Evolutionary conservation across 2,888 invertebrate genomes (phyloP).

Genomic region (Phengaris alcon): DNA sequence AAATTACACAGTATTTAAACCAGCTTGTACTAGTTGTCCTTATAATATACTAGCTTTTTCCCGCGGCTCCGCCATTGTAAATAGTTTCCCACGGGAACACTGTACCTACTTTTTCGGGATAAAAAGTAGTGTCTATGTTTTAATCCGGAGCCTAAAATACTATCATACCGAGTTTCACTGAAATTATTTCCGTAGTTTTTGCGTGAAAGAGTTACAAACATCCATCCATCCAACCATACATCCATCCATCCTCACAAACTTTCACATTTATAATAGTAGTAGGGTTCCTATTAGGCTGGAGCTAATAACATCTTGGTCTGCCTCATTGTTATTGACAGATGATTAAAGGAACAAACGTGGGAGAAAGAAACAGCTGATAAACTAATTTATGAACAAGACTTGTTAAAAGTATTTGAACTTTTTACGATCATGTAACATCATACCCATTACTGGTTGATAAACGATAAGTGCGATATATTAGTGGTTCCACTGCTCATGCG

Average conservation of each 20-base stretch:
- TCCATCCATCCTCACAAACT: too few relatives aligned
- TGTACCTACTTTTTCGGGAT: too few relatives aligned
- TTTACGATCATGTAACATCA: slow-evolving; percentile 71
- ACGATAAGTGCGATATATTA: slow-evolving; percentile 68
- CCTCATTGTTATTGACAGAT: slow-evolving; percentile 4
- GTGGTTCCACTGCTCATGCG: slow-evolving; percentile 65
- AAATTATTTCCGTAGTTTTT: too few relatives aligned
- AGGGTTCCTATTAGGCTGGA: background rate
- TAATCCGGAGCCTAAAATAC: too few relatives aligned
- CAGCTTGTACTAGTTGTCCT: too few relatives aligned
- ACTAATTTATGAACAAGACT: background rate
- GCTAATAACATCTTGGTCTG: background rate
- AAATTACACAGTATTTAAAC: too few relatives aligned
- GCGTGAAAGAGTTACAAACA: too few relatives aligned
- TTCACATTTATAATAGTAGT: too few relatives aligned
- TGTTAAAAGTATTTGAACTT: slow-evolving; percentile 41
- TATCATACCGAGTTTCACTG: too few relatives aligned
- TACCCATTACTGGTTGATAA: slow-evolving; percentile 68
- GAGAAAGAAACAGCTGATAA: slow-evolving; percentile 2
- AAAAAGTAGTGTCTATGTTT: too few relatives aligned
- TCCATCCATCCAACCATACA: too few relatives aligned
- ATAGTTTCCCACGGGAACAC: too few relatives aligned
- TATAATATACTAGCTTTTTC: background rate
- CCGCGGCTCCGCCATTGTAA: background rate
- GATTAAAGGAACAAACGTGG: slow-evolving; percentile 6